Evolutionary conservation across 37 sponge, comb jelly and placozoan genomes (phyloP), one percentile per base, ranked within the genome.

Genomic region (Hormiphora californensis): DNA sequence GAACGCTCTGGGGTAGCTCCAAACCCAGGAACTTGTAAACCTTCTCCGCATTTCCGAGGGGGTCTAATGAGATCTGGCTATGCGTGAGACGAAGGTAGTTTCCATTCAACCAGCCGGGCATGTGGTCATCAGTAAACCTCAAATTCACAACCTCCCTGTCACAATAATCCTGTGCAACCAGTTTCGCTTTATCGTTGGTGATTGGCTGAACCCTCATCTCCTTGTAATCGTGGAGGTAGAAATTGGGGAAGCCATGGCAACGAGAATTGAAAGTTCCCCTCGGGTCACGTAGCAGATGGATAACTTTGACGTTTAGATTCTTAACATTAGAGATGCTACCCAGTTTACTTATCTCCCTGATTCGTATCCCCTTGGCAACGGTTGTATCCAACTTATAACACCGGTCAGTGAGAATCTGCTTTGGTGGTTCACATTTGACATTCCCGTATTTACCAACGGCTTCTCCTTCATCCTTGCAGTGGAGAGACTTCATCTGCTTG

Each of bases 21-120:
- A 57, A 30, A 28, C 27, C 61, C 61, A 57, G n/a, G 61, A 57
- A 57, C 4, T 5, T 4, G 23, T 57, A 57, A 25, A 57, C 3
- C 27, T 15, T 57, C 23, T 57, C 61, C n/a, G 27, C 3, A 5
- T 23, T 57, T 19, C 27, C 23, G 17, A 57, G 30, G 23, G 61
- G 61, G 23, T 57, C 17, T 5, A 30, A 19, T 5, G 30, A 28
- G n/a, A 57, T 15, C 27, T 57, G 61, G 7, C 30, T 28, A 30
- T 57, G 61, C 27, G 61, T 57, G 27, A 57, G 30, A 28, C n/a
- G 61, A 4, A 57, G n/a, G 61, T 57, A 57, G 61, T 57, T 57
- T 57, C 23, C n/a, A 28, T 19, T 57, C 23, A 57, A 12, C 61
- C 61, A 57, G 61, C n/a, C 61, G n/a, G 61, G 61, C 27, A 21